These are phyloP conservation scores for Petrosia ficiformis DNA, from an alignment of 37 sponge, comb jelly and placozoan species.

Conservation along the genomic window DNA sequence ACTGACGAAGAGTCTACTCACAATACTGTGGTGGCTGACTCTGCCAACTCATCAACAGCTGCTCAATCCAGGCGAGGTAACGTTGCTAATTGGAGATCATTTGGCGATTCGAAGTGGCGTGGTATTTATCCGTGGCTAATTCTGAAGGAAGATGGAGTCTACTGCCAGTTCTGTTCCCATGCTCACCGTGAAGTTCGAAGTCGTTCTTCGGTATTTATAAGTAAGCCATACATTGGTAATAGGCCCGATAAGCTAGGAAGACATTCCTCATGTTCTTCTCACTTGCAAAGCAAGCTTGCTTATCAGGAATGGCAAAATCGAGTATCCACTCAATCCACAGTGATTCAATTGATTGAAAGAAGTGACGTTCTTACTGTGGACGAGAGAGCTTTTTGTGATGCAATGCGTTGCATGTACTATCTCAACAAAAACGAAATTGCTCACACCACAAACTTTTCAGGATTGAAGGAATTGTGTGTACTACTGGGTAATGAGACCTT, in stretches of 20 bases:
- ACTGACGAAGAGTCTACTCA: no score
- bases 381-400: no score
- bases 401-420: no score
- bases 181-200: conserved; percentile 18
- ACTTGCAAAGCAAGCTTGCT: conserved; percentile 1
- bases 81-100: conserved; percentile 23
- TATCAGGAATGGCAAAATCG: conserved; percentile 17
- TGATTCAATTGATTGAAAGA: neutral
- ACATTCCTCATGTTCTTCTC: conserved; percentile 16
- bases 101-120: conserved; percentile 24
- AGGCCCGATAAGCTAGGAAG: conserved; percentile 11
- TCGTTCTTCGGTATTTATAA: conserved; percentile 17
- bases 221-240: conserved; percentile 17
- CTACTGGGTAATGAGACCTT: no score
- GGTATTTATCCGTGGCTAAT: conserved; percentile 16
- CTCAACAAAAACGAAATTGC: no score
- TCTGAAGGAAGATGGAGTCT: conserved; percentile 16
- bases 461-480: no score
- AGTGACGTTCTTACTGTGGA: conserved; percentile 2
- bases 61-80: conserved; percentile 6
- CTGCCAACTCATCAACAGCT: no score
- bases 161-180: conserved; percentile 15
- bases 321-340: conserved; percentile 1
- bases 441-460: no score
- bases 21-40: no score